Base-by-base conservation (phyloP, 2,888 invertebrate species). In the Diarsia dahlii region DNA sequence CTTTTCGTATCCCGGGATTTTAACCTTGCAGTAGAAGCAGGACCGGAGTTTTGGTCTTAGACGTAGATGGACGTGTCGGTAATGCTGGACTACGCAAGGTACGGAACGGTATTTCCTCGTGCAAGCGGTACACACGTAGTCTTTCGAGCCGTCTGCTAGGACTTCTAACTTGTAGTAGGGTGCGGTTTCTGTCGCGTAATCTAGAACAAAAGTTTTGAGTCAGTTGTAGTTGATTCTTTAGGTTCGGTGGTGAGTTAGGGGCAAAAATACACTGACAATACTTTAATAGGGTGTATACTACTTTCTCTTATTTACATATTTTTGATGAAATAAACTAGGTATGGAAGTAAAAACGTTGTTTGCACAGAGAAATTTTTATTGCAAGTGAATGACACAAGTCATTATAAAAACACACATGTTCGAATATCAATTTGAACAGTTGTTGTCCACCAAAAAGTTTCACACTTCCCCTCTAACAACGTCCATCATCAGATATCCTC, bases 21-120 rank as follows among this genome's bases (percentile, higher is more conserved):
- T 84, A 0, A 87, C 67, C 1, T 85, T 75, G 66, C 92, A 91
- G 2, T 75, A 58, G 45, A 78, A 79, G 39, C 91, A 91, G 0
- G 90, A 78, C 28, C 89, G 78, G 3, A 89, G 73, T 46, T 91
- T 90, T 0, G 89, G 89, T 0, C 90, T 78, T 13, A 89, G 45
- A 15, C 83, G 86, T 1, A 92, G 80, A 13, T 92, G 92, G 0
- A 92, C 92, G 5, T 89, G 82, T 0, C 81, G 82, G 74, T 90
- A 90, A 64, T 92, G 92, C 28, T 91, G 92, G 5, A 80, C 70
- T 34, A 91, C 88, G 60, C 86, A 85, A 0, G 62, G 70, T 1
- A 84, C 56, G 3, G 84, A 79, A 71, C 86, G 86, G 79, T 86
- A 92, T 0, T 48, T 58, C 15, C 84, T 78, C 0, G 71, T 48